These are phyloP conservation scores for Psittacula derbiana DNA, from an alignment of 2,797 vertebrate genomes.

Conservation along the genomic window DNA sequence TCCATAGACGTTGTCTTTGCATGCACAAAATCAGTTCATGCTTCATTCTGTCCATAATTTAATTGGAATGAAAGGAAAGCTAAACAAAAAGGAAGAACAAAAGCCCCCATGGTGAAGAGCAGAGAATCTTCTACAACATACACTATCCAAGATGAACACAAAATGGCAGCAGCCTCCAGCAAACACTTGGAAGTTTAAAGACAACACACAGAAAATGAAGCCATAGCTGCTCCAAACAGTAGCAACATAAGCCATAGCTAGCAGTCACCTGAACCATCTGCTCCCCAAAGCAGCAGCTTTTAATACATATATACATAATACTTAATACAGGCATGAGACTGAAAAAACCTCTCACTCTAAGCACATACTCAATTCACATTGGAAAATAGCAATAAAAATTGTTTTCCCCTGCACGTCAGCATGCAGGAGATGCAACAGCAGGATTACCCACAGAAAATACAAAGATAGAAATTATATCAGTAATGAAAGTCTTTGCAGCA, in stretches of 20 bases:
- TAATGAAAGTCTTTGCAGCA: neutral
- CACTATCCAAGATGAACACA: neutral
- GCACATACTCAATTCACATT: neutral
- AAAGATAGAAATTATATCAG: neutral
- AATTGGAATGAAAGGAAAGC: neutral
- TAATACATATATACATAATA: too few species aligned
- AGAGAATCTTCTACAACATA: neutral
- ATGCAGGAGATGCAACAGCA: neutral
- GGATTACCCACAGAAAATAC: slow-evolving; percentile 11
- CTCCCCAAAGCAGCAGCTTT: neutral
- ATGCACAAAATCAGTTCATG: neutral
- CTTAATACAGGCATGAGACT: neutral
- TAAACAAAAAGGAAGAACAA: neutral
- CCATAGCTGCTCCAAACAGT: neutral
- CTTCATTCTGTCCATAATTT: neutral
- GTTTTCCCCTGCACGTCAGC: neutral
- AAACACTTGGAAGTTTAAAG: neutral
- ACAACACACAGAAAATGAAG: neutral
- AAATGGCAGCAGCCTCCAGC: slow-evolving; percentile 5
- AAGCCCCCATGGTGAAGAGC: neutral
- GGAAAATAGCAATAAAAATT: neutral
- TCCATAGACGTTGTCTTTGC: neutral
- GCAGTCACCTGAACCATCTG: slow-evolving; percentile 9
- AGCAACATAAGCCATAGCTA: neutral
- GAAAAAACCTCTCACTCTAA: neutral